Evolutionary conservation across 2,888 invertebrate genomes (phyloP).

Genomic region (Punctoribates punctum): DNA sequence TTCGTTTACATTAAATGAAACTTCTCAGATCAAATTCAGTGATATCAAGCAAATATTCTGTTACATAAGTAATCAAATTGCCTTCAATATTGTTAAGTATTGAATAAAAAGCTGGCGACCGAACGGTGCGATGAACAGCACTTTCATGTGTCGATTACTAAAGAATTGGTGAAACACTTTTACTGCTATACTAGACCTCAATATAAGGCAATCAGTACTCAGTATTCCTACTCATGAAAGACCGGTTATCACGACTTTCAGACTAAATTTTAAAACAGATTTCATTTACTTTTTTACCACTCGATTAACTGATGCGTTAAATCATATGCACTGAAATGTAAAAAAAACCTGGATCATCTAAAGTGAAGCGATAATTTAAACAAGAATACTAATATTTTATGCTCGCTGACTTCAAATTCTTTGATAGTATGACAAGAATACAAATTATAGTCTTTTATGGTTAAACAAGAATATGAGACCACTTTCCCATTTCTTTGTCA

Average conservation of each 20-base stretch:
- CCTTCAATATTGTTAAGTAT: not conserved
- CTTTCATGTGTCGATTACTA: not conserved
- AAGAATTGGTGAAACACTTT: not conserved
- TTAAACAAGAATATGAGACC: too few species aligned
- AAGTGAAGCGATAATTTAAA: too few species aligned
- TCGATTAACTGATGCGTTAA: not conserved
- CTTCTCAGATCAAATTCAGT: not conserved
- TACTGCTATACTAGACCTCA: not conserved
- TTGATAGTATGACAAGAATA: too few species aligned
- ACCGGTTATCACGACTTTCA: not conserved
- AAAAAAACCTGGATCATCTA: too few species aligned
- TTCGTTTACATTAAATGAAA: not conserved
- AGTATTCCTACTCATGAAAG: not conserved
- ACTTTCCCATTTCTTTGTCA: too few species aligned
- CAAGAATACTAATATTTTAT: too few species aligned
- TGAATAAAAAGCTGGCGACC: too few species aligned
- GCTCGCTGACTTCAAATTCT: too few species aligned
- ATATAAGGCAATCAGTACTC: not conserved
- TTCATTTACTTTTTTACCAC: not conserved
- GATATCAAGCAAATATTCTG: not conserved
- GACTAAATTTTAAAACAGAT: not conserved
- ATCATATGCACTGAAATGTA: too few species aligned
- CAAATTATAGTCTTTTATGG: too few species aligned
- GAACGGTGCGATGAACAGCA: not conserved
- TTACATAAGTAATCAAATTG: not conserved